Conservation (phyloP, 2,888 invertebrate genomes). For the Drosophila borealis region DNA sequence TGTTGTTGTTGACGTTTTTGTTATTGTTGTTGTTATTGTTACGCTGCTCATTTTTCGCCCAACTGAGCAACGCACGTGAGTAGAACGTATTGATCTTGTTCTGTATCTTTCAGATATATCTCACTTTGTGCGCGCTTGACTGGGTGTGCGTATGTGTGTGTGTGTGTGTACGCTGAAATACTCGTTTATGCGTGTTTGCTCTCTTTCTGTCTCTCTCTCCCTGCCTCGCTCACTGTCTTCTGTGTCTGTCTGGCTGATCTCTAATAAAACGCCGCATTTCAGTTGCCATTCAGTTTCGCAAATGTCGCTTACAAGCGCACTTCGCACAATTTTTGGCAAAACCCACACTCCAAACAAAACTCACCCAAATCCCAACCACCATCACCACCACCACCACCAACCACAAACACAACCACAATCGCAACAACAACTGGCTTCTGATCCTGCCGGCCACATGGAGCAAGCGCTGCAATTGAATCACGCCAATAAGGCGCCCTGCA, state of each 20-base stretch:
- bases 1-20: constrained; percentile 19
- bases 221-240: constrained; percentile 23
- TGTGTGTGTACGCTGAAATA: constrained; percentile 58
- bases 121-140: constrained; percentile 38
- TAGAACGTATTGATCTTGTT: constrained; percentile 76
- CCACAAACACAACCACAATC: neutral
- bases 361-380: constrained; percentile 18
- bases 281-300: constrained; percentile 83
- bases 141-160: constrained; percentile 22
- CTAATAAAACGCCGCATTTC: constrained; percentile 82
- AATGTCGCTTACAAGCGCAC: constrained; percentile 83
- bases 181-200: constrained; percentile 66
- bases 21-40: constrained; percentile 28
- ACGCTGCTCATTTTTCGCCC: constrained; percentile 28
- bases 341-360: constrained; percentile 37
- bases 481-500: constrained; percentile 82
- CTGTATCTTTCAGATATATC: constrained; percentile 77
- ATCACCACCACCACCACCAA: neutral
- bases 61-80: constrained; percentile 70
- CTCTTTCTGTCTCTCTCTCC: constrained; percentile 32
- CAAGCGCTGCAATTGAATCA: constrained; percentile 79
- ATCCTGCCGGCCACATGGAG: constrained; percentile 71
- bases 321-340: constrained; percentile 68
- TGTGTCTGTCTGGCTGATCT: constrained; percentile 55
- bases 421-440: constrained; percentile 2